Base-by-base conservation (phyloP, 2,113 vertebrate species). In the Melospiza melodia region DNA sequence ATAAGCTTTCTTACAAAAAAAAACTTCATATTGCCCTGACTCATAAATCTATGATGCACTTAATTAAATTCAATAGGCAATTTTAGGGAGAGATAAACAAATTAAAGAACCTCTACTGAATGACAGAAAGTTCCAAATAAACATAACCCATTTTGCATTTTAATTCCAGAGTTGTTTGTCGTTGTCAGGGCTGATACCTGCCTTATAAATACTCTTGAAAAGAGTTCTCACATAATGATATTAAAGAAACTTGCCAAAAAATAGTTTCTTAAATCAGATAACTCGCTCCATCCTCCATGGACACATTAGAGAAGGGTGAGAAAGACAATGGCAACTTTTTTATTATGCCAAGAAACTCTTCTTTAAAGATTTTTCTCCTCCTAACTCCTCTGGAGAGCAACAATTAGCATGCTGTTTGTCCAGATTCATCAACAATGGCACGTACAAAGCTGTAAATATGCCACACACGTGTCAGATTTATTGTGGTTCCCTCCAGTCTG, bases 11-110 rank as follows among this genome's bases (percentile, higher is more conserved):
- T 95, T 67, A 12, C n/a, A 65, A 78, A 92, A 55, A 85, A 92
- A 63, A 78, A n/a, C 81, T 67, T 93, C 88, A 78, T 84, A 75
- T 89, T 92, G 61, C 61, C 79, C 73, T 93, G 83, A 89, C 93
- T 96, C 83, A 93, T 92, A 96, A 96, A 95, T 96, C 86, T 90
- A 49, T 68, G 84, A 80, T 94, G 73, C 49, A 88, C 95, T 96
- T 94, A 93, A 95, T 96, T 96, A 93, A 97, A 96, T 96, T 94
- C 94, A 96, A 92, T 87, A 92, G 44, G 58, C 76, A 90, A 90
- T 95, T 94, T 92, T 90, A 90, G 66, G 28, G 61, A 94, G 90
- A 94, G 83, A 94, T 76, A 96, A 97, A 94, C 92, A 96, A 95
- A 96, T 96, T 95, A 93, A 92, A 78, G 73, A 96, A 78, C 35